These are phyloP conservation scores for Brachyptera putata DNA, from an alignment of 2,888 invertebrate species.

Conservation along the genomic window DNA sequence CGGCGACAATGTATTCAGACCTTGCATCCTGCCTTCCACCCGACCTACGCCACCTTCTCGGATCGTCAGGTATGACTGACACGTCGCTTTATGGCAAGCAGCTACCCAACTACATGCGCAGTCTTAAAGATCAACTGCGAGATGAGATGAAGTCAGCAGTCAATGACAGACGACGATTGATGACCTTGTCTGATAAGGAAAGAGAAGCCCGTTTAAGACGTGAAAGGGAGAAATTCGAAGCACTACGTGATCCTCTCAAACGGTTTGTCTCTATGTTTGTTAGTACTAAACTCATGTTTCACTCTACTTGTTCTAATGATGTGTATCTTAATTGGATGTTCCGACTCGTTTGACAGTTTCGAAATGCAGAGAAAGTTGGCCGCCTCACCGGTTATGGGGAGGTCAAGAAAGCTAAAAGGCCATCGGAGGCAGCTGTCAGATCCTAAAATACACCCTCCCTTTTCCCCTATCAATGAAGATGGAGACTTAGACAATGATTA, in stretches of 20 bases:
- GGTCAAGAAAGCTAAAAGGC: conserved; percentile 42
- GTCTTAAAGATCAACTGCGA: conserved; percentile 39
- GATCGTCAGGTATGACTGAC: conserved; percentile 23
- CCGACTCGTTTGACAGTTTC: no score
- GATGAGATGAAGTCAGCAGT: conserved; percentile 36
- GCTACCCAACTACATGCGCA: conserved; percentile 39
- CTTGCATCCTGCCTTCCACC: conserved; percentile 45
- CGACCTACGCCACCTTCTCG: conserved; percentile 44
- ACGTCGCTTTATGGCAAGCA: conserved; percentile 30
- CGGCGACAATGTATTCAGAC: conserved; percentile 41
- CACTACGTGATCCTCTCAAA: conserved; percentile 35
- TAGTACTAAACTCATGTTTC: background rate
- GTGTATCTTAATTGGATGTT: no score
- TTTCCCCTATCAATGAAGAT: conserved; percentile 51
- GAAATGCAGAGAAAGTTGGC: conserved; percentile 39
- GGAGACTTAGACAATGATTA: conserved; percentile 45
- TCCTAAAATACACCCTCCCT: conserved; percentile 51
- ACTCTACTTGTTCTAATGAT: background rate
- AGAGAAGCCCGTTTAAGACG: conserved; percentile 38
- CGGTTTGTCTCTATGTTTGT: conserved; percentile 29
- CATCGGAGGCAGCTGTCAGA: conserved; percentile 53
- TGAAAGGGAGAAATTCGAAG: conserved; percentile 37
- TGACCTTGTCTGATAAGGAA: conserved; percentile 40
- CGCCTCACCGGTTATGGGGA: conserved; percentile 37
- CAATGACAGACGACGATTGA: conserved; percentile 38